Evolutionary conservation across 2,113 vertebrate genomes (phyloP).

Genomic region (Gallinago media): DNA sequence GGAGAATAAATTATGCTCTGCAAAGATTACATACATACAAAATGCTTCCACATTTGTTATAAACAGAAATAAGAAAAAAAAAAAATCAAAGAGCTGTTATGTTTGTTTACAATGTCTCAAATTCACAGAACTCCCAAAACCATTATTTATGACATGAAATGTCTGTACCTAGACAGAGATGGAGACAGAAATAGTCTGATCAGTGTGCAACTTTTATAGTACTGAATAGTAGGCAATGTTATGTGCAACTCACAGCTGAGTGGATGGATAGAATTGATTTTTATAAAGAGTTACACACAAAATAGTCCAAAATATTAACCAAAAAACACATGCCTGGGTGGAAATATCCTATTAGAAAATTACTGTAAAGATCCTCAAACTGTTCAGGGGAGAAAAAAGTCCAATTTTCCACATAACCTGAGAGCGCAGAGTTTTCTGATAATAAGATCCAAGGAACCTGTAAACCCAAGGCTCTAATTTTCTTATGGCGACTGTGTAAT

Average conservation of each 20-base stretch:
- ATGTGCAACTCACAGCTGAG: not conserved
- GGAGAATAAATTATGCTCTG: not conserved
- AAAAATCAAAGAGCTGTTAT: not conserved
- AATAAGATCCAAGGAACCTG: slow-evolving; percentile 63
- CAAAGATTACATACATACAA: not conserved
- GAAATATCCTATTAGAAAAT: slow-evolving; percentile 47
- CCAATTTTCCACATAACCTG: slow-evolving; percentile 21
- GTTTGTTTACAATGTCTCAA: not conserved
- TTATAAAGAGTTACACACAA: slow-evolving; percentile 36
- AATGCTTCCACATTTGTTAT: not conserved
- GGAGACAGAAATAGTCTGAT: not conserved
- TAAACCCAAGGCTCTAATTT: slow-evolving; percentile 66
- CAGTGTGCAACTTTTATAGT: not conserved
- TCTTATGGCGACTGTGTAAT: slow-evolving; percentile 72
- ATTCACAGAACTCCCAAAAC: not conserved
- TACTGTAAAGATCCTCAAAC: slow-evolving; percentile 18
- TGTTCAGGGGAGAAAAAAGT: slow-evolving; percentile 4
- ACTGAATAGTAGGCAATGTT: not conserved
- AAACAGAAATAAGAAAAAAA: not conserved
- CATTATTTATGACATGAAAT: not conserved
- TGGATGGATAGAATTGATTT: not conserved
- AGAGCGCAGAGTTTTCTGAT: slow-evolving; percentile 1
- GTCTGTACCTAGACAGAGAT: not conserved
- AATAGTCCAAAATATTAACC: slow-evolving; percentile 34
- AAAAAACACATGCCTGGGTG: slow-evolving; percentile 12